Conservation (phyloP, 2,797 vertebrate genomes). For the Fundulus diaphanus region DNA sequence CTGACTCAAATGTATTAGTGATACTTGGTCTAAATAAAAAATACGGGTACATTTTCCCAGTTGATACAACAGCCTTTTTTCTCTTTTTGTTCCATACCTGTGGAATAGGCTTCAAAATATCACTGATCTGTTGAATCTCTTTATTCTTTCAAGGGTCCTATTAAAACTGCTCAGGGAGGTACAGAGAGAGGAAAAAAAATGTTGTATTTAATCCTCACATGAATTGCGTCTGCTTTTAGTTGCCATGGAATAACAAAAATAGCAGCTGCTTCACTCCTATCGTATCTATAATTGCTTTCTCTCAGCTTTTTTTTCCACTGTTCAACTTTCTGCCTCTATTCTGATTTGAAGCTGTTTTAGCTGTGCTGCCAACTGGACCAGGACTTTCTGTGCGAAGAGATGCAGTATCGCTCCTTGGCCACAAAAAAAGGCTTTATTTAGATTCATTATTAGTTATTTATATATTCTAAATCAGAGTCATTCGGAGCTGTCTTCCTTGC, state of each 20-base stretch:
- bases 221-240: not conserved
- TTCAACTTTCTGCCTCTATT: not conserved
- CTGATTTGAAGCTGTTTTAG: not conserved
- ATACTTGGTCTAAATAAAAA: not conserved
- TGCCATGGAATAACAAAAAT: not conserved
- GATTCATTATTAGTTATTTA: not conserved
- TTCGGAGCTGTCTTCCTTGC: not conserved
- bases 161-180: not conserved
- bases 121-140: not conserved
- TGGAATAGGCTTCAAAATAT: not conserved
- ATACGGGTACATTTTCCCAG: not conserved
- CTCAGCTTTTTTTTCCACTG: not conserved
- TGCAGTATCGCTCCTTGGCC: not conserved
- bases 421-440: not conserved
- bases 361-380: not conserved
- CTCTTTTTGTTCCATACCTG: not conserved
- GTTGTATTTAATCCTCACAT: not conserved
- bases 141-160: not conserved
- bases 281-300: not conserved
- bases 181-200: not conserved
- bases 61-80: not conserved
- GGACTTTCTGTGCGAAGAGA: not conserved
- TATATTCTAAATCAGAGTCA: not conserved
- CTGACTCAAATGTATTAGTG: not conserved
- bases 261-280: not conserved